These are phyloP conservation scores for Eurosta solidaginis DNA, from an alignment of 1,140 invertebrate genomes.

Conservation along the genomic window DNA sequence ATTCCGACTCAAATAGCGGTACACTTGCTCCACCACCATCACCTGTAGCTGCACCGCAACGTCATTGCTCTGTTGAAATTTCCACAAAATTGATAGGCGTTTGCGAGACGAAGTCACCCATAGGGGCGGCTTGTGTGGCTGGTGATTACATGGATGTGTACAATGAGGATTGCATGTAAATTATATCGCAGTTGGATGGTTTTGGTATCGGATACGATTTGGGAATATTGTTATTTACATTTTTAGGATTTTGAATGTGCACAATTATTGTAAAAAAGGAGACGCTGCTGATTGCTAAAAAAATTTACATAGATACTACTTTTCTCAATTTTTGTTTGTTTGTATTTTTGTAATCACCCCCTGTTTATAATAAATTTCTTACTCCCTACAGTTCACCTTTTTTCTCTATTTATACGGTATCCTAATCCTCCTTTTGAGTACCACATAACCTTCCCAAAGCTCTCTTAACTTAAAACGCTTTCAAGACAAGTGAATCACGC, in stretches of 20 bases:
- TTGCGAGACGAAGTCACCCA: slow-evolving; percentile 45
- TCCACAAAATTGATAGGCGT: slow-evolving; percentile 48
- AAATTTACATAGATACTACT: too few species aligned
- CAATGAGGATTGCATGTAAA: slow-evolving; percentile 40
- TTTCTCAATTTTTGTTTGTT: too few species aligned
- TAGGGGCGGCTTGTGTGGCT: slow-evolving; percentile 48
- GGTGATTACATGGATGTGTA: slow-evolving; percentile 55
- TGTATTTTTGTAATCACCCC: too few species aligned
- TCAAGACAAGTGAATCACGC: too few species aligned
- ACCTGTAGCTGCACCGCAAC: slow-evolving; percentile 37
- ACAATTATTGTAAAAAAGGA: not conserved
- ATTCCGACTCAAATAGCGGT: not conserved
- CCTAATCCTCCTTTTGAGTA: too few species aligned
- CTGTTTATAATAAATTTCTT: too few species aligned
- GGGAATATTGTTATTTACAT: not conserved
- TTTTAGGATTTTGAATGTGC: not conserved
- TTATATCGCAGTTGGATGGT: not conserved
- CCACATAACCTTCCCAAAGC: too few species aligned
- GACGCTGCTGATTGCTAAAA: too few species aligned
- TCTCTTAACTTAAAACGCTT: too few species aligned
- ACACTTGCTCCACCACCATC: not conserved
- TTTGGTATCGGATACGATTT: not conserved
- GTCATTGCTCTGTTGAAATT: slow-evolving; percentile 48
- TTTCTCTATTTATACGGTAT: too few species aligned
- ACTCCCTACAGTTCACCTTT: too few species aligned